phyloP scores from a whole-genome alignment of 2,888 invertebrate genomes.

The Pristionchus exspectatus region DNA sequence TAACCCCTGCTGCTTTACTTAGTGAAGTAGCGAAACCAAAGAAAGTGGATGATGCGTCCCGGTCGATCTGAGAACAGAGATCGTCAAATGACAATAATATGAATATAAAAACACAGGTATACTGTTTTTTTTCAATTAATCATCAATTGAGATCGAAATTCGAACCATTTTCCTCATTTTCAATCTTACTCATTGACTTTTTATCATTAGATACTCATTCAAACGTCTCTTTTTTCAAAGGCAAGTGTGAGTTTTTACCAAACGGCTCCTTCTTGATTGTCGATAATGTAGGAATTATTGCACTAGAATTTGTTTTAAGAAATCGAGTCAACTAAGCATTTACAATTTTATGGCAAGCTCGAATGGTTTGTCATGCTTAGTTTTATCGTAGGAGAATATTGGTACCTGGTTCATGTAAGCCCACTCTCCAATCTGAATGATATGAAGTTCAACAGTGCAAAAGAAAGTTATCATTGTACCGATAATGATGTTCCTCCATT shows the following conservation, averaged over 20 bases:
- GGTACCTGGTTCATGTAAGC: slow-evolving; percentile 13
- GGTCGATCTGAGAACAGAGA: slow-evolving; percentile 61
- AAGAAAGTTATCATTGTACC: slow-evolving; percentile 16
- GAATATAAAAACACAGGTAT: background rate
- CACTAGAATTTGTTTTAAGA: background rate
- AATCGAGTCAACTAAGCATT: background rate
- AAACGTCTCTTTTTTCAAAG: background rate
- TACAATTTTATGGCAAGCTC: background rate
- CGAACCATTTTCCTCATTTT: too few relatives aligned
- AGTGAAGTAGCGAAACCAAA: slow-evolving; percentile 66
- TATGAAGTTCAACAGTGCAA: slow-evolving; percentile 20
- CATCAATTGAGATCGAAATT: too few relatives aligned
- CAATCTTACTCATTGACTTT: too few relatives aligned
- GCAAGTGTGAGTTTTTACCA: background rate
- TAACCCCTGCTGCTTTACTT: slow-evolving; percentile 63
- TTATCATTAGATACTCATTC: too few relatives aligned
- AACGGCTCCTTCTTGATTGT: background rate
- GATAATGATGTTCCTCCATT: slow-evolving; percentile 34
- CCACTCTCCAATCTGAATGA: slow-evolving; percentile 19
- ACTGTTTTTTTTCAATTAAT: background rate
- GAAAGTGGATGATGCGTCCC: slow-evolving; percentile 63
- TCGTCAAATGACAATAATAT: background rate
- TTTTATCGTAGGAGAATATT: background rate
- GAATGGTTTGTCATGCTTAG: background rate
- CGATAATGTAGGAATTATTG: background rate